A percentile compares a stretch with the other conserved stretches of the same genome.
These are phyloP conservation scores for Callyntrura guangdongensis DNA, from an alignment of 2,888 invertebrate genomes.

Conservation along the genomic window DNA sequence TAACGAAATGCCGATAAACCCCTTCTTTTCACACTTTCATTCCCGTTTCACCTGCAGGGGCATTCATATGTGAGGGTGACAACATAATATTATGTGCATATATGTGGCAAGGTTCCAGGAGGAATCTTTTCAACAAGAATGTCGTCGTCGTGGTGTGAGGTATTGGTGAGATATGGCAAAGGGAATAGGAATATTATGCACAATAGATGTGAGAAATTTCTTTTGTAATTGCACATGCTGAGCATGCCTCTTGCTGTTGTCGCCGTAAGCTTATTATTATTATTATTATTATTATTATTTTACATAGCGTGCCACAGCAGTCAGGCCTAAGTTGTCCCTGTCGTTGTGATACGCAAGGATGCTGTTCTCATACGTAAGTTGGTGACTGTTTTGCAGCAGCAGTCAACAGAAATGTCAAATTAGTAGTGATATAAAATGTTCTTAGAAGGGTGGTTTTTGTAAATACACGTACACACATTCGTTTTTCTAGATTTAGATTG, in stretches of 20 bases:
- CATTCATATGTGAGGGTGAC: neutral
- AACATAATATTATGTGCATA: neutral
- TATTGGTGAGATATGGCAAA: neutral
- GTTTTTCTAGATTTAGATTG: too few relatives aligned
- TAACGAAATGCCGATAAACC: conserved; percentile 51
- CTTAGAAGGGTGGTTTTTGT: too few relatives aligned
- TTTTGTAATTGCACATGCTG: neutral
- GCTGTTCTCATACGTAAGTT: too few relatives aligned
- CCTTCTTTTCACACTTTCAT: conserved; percentile 31
- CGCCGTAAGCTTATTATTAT: neutral
- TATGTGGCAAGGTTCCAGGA: neutral
- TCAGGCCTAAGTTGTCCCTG: too few relatives aligned
- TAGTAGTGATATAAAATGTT: too few relatives aligned
- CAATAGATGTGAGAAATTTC: neutral
- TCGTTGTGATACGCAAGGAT: too few relatives aligned
- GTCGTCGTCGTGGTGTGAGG: neutral
- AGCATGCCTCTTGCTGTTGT: neutral
- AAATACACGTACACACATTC: too few relatives aligned
- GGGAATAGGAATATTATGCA: neutral
- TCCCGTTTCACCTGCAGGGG: neutral
- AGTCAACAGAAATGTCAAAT: too few relatives aligned
- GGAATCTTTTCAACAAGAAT: neutral
- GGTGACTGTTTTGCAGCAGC: too few relatives aligned
- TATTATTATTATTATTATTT: neutral
- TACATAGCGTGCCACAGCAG: neutral